phyloP scores from a whole-genome alignment of 1,140 invertebrate species.

The Drosophila arawakana region DNA sequence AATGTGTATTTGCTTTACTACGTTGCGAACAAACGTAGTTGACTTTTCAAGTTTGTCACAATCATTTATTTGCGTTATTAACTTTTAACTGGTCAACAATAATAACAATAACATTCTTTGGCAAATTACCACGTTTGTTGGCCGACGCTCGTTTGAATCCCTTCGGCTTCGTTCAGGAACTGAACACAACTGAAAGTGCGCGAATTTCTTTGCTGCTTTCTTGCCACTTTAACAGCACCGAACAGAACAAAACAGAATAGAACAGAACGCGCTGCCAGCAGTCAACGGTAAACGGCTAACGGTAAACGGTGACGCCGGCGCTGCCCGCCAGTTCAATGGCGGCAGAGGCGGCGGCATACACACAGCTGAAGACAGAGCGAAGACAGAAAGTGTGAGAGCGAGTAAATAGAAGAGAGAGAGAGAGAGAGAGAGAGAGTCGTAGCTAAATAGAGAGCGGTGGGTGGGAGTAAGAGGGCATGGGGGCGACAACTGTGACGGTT shows the following conservation, averaged over 20 bases:
- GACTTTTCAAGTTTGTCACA: conserved; percentile 6
- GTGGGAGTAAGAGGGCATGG: conserved; percentile 20
- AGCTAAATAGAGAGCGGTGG: no score
- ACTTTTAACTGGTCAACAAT: not conserved
- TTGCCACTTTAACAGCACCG: conserved; percentile 70
- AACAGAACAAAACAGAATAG: conserved; percentile 1
- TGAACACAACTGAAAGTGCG: conserved; percentile 65
- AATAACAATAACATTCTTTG: conserved; percentile 1
- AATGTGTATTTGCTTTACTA: not conserved
- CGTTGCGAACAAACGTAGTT: no score
- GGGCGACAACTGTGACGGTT: conserved; percentile 79
- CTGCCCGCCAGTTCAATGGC: conserved; percentile 29
- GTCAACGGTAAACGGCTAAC: conserved; percentile 30
- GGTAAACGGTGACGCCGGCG: conserved; percentile 31
- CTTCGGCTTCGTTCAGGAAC: conserved; percentile 77
- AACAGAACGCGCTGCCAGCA: conserved; percentile 33
- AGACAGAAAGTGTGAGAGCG: no score
- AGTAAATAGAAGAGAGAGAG: not conserved
- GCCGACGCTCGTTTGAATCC: conserved; percentile 77
- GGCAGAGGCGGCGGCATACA: not conserved
- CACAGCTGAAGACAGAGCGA: not conserved
- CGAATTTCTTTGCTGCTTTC: conserved; percentile 76
- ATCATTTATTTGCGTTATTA: not conserved
- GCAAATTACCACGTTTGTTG: conserved; percentile 66
- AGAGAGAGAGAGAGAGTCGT: not conserved